These are phyloP conservation scores for Nycticryphes semicollaris DNA, from an alignment of 2,113 vertebrate genomes.

Conservation along the genomic window DNA sequence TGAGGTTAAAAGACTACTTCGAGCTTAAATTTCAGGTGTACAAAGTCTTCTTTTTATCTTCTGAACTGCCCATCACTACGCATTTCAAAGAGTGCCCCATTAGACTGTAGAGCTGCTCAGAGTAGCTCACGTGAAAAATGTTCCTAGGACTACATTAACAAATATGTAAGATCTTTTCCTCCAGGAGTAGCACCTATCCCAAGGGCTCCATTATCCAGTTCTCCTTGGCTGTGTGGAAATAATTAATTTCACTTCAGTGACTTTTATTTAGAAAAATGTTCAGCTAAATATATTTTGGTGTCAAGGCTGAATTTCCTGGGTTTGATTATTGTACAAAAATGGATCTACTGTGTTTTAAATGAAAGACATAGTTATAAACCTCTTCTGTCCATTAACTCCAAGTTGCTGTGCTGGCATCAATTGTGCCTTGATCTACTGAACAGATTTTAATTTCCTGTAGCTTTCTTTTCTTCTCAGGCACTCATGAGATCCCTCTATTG, in stretches of 20 bases:
- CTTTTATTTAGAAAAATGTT: constrained; percentile 24
- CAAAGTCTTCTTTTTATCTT: background rate
- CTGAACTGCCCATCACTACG: background rate
- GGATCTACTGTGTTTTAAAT: background rate
- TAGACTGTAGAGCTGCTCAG: background rate
- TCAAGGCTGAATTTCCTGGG: background rate
- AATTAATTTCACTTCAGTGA: background rate
- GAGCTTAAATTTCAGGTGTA: background rate
- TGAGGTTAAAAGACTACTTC: background rate
- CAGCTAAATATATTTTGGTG: background rate
- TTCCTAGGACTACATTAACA: background rate
- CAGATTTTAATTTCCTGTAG: background rate
- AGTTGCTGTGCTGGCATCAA: background rate
- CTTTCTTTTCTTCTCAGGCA: background rate
- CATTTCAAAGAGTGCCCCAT: background rate
- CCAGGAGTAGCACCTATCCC: background rate
- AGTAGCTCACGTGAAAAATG: background rate
- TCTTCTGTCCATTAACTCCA: background rate
- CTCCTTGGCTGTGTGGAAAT: background rate
- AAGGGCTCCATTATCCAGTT: background rate
- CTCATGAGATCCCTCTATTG: background rate
- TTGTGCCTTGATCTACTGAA: constrained; percentile 5
- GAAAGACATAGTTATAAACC: background rate
- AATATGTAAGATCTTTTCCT: background rate
- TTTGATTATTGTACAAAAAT: constrained; percentile 1